phyloP scores from a whole-genome alignment of 2,113 vertebrate species.

The Spheniscus mendiculus region DNA sequence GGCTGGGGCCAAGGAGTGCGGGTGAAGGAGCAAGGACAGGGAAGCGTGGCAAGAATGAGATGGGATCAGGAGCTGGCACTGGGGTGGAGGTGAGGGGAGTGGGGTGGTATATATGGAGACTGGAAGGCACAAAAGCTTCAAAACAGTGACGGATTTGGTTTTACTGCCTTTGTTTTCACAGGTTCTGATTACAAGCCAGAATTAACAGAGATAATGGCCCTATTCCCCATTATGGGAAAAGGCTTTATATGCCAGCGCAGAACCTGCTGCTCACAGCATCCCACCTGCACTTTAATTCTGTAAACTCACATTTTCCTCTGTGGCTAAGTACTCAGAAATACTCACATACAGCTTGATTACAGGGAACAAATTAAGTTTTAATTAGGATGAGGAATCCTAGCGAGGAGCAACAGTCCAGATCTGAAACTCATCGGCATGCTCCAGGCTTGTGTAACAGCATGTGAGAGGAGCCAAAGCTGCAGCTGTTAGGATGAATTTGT shows the following conservation, averaged over 20 bases:
- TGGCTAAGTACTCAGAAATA: background rate
- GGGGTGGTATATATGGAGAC: background rate
- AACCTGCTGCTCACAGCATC: background rate
- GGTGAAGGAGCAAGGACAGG: background rate
- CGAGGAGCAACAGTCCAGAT: background rate
- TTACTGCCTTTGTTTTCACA: background rate
- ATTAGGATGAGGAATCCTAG: background rate
- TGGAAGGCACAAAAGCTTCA: background rate
- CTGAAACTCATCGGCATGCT: background rate
- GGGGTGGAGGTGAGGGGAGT: background rate
- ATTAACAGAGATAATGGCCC: background rate
- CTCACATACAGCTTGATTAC: background rate
- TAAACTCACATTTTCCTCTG: background rate
- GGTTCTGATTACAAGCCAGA: background rate
- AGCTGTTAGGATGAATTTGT: background rate
- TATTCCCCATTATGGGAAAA: background rate
- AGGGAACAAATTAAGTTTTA: background rate
- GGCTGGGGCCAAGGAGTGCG: background rate
- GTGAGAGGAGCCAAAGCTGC: background rate
- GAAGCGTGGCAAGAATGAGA: accelerated
- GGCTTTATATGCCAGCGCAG: background rate
- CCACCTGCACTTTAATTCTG: background rate
- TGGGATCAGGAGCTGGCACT: background rate
- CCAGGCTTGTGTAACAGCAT: background rate
- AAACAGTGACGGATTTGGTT: background rate